Base-by-base conservation (phyloP, 2,888 invertebrate species). In the Spialia ferax region DNA sequence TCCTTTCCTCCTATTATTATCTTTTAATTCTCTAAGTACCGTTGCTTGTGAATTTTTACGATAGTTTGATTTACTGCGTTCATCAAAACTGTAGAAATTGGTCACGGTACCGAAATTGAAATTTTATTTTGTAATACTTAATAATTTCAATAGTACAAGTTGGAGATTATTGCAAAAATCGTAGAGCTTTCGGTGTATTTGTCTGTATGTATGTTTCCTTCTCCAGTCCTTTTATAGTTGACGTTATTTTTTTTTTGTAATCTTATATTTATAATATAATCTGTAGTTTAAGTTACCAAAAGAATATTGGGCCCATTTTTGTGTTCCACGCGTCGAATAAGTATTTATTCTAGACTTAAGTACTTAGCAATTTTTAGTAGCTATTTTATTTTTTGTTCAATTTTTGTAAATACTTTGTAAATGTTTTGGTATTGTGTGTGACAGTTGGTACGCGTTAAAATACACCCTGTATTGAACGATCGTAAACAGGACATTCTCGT, bases 311-410 rank as follows among this genome's bases (percentile, higher is more conserved):
- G 73, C 75, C 76, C 76, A 65, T 73, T 38, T 66, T 76, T 83
- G 84, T 86, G 87, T 89, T 88, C 84, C 79, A 79, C 75, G 77
- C 77, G 69, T 83, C 79, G 73, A 73, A 4, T 88, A 89, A 88
- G 86, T 89, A 89, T 88, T 90, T 89, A 90, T 89, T 89, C 70
- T 88, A 87, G 83, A 65, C 79, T 75, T 87, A 88, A 86, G 85
- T 75, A 18, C 11, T 76, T 54, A 54, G 26, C 7, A 50, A 38
- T 62, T 18, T 45, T 22, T 56, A 48, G 5, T n/a, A 54, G 6
- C 52, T 11, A 38, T 10, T 54, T 54, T 63, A 42, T 18, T 20
- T 32, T 10, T 10, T 8, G 13, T 56, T 6, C 10, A 23, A 6
- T 11, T 52, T 52, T 23, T 23, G 7, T 26, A 15, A 4, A 11